A percentile compares a stretch with the other conserved stretches of the same genome.
These are phyloP conservation scores for Microctonus hyperodae DNA, from an alignment of 2,888 invertebrate species.

Conservation along the genomic window DNA sequence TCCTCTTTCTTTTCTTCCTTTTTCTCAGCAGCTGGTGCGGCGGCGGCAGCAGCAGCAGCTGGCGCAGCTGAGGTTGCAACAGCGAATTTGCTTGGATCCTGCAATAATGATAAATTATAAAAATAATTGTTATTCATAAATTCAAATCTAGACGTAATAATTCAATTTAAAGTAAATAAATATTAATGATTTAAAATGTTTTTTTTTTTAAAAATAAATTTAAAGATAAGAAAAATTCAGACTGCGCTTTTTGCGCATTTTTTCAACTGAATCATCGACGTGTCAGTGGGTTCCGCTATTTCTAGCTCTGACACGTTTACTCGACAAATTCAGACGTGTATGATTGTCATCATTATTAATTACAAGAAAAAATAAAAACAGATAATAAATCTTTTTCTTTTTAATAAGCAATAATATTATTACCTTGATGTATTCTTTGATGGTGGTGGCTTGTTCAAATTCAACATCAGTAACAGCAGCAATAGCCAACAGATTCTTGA, in stretches of 20 bases:
- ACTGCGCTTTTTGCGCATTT: slow-evolving; percentile 47
- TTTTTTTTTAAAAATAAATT: too few species aligned
- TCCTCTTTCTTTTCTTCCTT: slow-evolving; percentile 76
- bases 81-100: slow-evolving; percentile 96
- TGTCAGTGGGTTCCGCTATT: slow-evolving; percentile 65
- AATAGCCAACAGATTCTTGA: slow-evolving; percentile 96
- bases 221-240: slow-evolving; percentile 42
- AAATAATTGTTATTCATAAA: not conserved
- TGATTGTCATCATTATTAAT: slow-evolving; percentile 51
- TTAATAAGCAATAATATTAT: slow-evolving; percentile 1
- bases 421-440: slow-evolving; percentile 91
- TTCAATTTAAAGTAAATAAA: slow-evolving; percentile 1
- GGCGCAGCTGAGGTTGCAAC: slow-evolving; percentile 70
- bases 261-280: slow-evolving; percentile 49
- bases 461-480: slow-evolving; percentile 96
- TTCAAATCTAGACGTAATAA: not conserved
- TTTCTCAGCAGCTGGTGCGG: slow-evolving; percentile 79
- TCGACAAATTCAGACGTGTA: slow-evolving; percentile 52
- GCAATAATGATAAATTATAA: slow-evolving; percentile 51
- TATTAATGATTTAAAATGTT: not conserved
- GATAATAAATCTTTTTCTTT: slow-evolving; percentile 8
- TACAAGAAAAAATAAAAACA: not conserved
- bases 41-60: slow-evolving; percentile 64
- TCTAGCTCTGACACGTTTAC: slow-evolving; percentile 59
- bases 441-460: slow-evolving; percentile 92